Percentiles rank a stretch among this genome's conserved stretches.
phyloP scores from a whole-genome alignment of 2,113 vertebrate genomes.

The Hymenochirus boettgeri region DNA sequence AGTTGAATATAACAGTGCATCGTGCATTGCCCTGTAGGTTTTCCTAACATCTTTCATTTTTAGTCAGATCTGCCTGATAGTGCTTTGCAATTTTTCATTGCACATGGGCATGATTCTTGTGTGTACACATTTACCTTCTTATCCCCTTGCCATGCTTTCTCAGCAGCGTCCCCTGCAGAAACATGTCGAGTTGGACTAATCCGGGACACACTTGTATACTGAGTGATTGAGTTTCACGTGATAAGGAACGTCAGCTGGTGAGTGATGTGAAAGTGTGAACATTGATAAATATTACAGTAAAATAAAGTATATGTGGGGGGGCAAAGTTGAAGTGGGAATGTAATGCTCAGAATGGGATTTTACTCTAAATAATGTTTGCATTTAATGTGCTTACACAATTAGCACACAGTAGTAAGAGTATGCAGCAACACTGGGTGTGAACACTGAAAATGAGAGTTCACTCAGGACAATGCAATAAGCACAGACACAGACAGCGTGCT shows the following conservation, averaged over 20 bases:
- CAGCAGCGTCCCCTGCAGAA: slow-evolving; percentile 76
- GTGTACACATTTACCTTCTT: slow-evolving; percentile 68
- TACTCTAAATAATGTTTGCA: background rate
- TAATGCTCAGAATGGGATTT: background rate
- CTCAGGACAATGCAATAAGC: slow-evolving; percentile 26
- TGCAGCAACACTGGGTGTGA: background rate
- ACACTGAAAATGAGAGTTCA: slow-evolving; percentile 8
- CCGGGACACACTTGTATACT: slow-evolving; percentile 13
- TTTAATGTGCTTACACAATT: background rate
- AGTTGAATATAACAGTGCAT: too few species aligned
- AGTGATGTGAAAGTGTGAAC: background rate
- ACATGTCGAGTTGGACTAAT: slow-evolving; percentile 56
- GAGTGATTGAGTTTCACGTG: background rate
- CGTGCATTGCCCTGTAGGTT: background rate
- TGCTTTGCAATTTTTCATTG: slow-evolving; percentile 19
- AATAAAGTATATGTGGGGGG: background rate
- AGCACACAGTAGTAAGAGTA: too few species aligned
- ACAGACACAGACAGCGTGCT: slow-evolving; percentile 1
- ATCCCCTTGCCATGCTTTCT: slow-evolving; percentile 78
- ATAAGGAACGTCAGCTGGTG: background rate
- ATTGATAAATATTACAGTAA: background rate
- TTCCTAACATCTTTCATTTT: background rate
- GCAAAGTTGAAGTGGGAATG: background rate
- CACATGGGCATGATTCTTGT: too few species aligned
- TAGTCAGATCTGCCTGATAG: background rate